Evolutionary conservation across 2,113 vertebrate genomes (phyloP).

Genomic region (Hypocryptadius cinnamomeus): DNA sequence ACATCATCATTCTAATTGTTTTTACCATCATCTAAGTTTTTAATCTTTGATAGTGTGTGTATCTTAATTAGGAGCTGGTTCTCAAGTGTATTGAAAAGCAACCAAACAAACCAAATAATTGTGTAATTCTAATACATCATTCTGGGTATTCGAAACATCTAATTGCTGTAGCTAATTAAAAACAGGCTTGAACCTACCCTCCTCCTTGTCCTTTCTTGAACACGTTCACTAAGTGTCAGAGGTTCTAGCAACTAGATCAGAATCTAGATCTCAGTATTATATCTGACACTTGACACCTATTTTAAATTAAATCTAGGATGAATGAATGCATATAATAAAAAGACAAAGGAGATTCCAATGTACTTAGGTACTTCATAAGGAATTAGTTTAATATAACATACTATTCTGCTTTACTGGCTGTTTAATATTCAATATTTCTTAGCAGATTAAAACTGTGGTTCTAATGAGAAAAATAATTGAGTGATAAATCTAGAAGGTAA

Average conservation of each 20-base stretch:
- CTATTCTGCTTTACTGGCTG: neutral
- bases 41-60: conserved; percentile 44
- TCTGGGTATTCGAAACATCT: neutral
- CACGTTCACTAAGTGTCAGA: neutral
- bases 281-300: neutral
- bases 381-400: neutral
- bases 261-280: neutral
- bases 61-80: conserved; percentile 50
- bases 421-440: conserved; percentile 15
- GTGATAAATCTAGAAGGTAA: neutral
- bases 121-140: conserved; percentile 20
- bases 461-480: conserved; percentile 35
- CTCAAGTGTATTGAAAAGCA: conserved; percentile 54
- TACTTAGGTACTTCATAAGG: neutral
- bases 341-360: neutral
- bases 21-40: conserved; percentile 34
- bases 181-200: neutral
- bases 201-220: neutral
- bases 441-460: conserved; percentile 9
- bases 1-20: conserved; percentile 54
- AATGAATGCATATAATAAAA: conserved; percentile 2
- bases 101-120: conserved; percentile 40
- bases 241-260: neutral
- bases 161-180: conserved; percentile 42
- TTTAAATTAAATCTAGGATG: neutral